Conservation (phyloP, 2,888 invertebrate species). For the Eutolmus rufibarbis region DNA sequence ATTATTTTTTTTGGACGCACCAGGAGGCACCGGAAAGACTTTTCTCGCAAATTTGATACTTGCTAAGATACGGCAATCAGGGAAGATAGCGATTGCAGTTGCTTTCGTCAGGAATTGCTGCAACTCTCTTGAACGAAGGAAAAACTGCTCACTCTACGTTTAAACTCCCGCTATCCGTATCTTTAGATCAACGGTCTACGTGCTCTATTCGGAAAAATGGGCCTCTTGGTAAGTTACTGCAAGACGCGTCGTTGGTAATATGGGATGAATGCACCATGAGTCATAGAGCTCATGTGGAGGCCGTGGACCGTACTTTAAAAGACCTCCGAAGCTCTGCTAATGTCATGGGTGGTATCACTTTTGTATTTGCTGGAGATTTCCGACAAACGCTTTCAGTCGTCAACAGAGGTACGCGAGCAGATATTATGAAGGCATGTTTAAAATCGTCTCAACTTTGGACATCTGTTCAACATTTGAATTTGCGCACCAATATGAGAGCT, state of each 20-base stretch:
- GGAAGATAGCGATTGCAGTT: neutral
- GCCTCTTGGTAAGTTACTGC: too few relatives aligned
- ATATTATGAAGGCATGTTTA: constrained; percentile 40
- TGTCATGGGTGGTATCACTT: constrained; percentile 52
- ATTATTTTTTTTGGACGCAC: neutral
- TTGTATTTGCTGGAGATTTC: constrained; percentile 55
- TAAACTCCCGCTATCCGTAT: neutral
- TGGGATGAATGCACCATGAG: neutral
- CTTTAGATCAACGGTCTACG: too few relatives aligned
- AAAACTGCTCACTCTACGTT: neutral
- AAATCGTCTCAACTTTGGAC: constrained; percentile 40
- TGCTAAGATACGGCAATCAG: neutral
- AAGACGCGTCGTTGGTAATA: neutral
- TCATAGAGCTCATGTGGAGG: neutral
- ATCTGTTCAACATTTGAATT: neutral
- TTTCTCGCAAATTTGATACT: neutral
- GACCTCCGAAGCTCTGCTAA: too few relatives aligned
- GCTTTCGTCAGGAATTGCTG: neutral
- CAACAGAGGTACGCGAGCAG: neutral
- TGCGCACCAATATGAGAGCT: neutral
- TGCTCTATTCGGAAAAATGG: too few relatives aligned
- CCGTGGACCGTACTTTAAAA: neutral
- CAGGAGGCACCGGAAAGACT: neutral
- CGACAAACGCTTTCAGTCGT: constrained; percentile 54
- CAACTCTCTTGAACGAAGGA: neutral